Conservation (phyloP, 2,797 vertebrate genomes). For the Falco berigora region DNA sequence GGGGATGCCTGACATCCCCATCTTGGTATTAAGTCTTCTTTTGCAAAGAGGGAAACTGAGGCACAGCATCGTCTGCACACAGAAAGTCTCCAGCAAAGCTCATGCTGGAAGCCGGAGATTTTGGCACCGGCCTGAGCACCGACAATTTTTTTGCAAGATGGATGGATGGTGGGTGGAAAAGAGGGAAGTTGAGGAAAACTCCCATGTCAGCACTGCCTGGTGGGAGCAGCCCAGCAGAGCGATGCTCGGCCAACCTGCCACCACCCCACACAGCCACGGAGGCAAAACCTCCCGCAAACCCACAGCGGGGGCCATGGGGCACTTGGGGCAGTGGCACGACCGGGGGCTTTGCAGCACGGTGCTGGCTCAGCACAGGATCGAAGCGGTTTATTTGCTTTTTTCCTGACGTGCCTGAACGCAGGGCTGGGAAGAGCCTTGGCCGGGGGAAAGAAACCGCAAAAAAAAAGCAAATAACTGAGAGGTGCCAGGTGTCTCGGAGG, state of each 20-base stretch:
- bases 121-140: fast-evolving
- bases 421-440: not conserved
- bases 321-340: not conserved
- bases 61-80: fast-evolving
- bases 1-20: not conserved
- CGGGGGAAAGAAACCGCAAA: not conserved
- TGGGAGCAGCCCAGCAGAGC: not conserved
- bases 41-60: not conserved
- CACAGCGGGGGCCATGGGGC: fast-evolving
- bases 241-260: not conserved
- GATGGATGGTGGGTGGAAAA: not conserved
- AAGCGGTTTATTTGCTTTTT: not conserved
- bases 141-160: fast-evolving
- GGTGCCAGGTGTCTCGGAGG: not conserved
- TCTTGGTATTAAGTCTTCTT: fast-evolving
- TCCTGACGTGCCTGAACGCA: not conserved
- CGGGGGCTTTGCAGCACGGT: fast-evolving
- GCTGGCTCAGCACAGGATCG: not conserved
- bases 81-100: not conserved
- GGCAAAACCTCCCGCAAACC: not conserved
- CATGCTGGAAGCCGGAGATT: fast-evolving
- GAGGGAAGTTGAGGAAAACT: not conserved
- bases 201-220: not conserved
- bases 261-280: not conserved
- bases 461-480: not conserved